phyloP scores from a whole-genome alignment of 2,797 vertebrate species.

The Rachycentron canadum region DNA sequence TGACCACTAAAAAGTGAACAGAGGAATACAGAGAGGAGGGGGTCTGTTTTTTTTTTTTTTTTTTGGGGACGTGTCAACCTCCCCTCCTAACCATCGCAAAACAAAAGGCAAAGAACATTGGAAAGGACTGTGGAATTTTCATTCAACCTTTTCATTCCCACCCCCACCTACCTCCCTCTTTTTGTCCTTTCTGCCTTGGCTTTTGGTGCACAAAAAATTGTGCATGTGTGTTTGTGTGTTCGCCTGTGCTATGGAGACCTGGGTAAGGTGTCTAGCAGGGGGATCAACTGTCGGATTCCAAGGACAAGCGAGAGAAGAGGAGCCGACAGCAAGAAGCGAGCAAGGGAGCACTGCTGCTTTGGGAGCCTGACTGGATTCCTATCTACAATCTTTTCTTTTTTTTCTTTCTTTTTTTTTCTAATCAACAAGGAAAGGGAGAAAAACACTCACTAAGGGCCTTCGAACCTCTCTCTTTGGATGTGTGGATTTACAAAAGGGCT shows the following conservation, averaged over 20 bases:
- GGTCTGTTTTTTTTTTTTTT: conserved; percentile 46
- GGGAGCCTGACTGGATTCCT: conserved; percentile 86
- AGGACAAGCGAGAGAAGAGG: conserved; percentile 89
- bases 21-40: conserved; percentile 75
- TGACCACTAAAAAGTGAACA: conserved; percentile 83
- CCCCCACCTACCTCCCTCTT: conserved; percentile 50
- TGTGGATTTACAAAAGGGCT: conserved; percentile 87
- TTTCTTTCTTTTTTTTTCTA: conserved; percentile 25
- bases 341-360: conserved; percentile 88
- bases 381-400: conserved; percentile 67
- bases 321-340: conserved; percentile 78
- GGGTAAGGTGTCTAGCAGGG: conserved; percentile 80
- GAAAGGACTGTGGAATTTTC: conserved; percentile 81
- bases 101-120: conserved; percentile 78
- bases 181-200: conserved; percentile 54
- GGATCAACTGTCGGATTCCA: conserved; percentile 89
- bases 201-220: conserved; percentile 63
- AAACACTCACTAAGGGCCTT: conserved; percentile 80
- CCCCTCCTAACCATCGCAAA: conserved; percentile 53
- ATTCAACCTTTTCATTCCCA: conserved; percentile 66
- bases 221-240: conserved; percentile 65
- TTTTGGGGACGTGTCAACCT: conserved; percentile 52
- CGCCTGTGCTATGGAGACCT: conserved; percentile 87
- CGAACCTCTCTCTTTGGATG: conserved; percentile 79
- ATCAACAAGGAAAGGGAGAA: conserved; percentile 53